Conservation (phyloP, 2,797 vertebrate species). For the Rachycentron canadum region DNA sequence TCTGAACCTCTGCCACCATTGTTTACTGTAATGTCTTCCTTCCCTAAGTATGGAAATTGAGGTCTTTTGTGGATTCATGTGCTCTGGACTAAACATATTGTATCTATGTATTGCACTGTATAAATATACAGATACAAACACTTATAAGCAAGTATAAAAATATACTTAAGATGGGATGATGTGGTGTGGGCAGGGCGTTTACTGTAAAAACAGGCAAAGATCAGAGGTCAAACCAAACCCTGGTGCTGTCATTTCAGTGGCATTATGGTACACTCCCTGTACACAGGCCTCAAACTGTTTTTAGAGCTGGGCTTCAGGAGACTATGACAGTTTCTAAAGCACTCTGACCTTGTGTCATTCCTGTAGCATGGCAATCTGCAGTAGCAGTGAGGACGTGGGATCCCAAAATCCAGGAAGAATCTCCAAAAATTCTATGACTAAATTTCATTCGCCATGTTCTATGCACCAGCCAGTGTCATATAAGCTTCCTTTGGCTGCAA, state of each 20-base stretch:
- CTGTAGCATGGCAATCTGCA: background rate
- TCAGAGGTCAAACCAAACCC: slow-evolving; percentile 17
- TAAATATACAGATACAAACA: background rate
- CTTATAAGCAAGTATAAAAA: background rate
- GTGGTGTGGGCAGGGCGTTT: background rate
- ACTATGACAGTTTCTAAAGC: background rate
- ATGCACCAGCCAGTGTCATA: slow-evolving; percentile 21
- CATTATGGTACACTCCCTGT: no score
- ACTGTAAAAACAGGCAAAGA: background rate
- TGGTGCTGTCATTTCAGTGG: background rate
- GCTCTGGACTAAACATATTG: background rate
- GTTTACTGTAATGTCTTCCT: background rate
- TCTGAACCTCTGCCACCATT: slow-evolving; percentile 32
- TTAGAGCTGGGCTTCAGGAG: background rate
- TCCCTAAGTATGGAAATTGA: slow-evolving; percentile 25
- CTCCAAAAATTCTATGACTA: background rate
- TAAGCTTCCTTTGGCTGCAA: slow-evolving; percentile 26
- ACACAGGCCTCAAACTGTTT: background rate
- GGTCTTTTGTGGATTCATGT: background rate
- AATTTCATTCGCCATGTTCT: slow-evolving; percentile 22
- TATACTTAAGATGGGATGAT: background rate
- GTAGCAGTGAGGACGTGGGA: background rate
- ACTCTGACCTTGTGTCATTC: background rate
- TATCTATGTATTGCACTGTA: no score
- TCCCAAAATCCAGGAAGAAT: background rate